These are phyloP conservation scores for Aselliscus stoliczkanus DNA, from an alignment of 2,797 vertebrate genomes.

Conservation along the genomic window DNA sequence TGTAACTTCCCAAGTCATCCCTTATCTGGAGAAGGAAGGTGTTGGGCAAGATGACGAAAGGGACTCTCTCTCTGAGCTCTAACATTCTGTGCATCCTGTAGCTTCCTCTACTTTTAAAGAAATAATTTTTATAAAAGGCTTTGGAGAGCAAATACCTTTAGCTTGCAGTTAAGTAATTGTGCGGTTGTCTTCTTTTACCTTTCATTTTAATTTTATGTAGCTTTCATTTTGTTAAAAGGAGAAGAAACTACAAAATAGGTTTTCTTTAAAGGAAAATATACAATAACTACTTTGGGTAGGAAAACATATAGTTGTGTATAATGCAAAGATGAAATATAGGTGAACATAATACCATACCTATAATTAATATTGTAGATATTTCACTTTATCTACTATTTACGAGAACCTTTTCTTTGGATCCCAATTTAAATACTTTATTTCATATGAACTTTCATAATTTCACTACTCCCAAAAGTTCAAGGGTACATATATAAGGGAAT, in stretches of 20 bases:
- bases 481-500: neutral
- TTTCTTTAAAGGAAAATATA: neutral
- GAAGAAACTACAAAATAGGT: neutral
- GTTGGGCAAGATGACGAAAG: neutral
- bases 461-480: neutral
- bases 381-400: neutral
- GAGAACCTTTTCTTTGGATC: neutral
- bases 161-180: neutral
- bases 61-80: neutral
- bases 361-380: neutral
- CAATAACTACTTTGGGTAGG: neutral
- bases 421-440: conserved; percentile 19
- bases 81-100: neutral
- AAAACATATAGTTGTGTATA: neutral
- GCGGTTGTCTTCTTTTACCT: conserved; percentile 1
- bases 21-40: neutral
- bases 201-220: neutral
- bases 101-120: conserved; percentile 10
- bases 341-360: neutral
- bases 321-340: neutral
- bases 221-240: neutral
- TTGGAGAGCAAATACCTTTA: neutral
- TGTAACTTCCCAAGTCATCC: conserved; percentile 3
- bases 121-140: neutral
- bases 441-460: neutral